Percentiles rank a stretch among this genome's conserved stretches.
These are phyloP conservation scores for Alectura lathami DNA, from an alignment of 2,113 vertebrate genomes.

Conservation along the genomic window DNA sequence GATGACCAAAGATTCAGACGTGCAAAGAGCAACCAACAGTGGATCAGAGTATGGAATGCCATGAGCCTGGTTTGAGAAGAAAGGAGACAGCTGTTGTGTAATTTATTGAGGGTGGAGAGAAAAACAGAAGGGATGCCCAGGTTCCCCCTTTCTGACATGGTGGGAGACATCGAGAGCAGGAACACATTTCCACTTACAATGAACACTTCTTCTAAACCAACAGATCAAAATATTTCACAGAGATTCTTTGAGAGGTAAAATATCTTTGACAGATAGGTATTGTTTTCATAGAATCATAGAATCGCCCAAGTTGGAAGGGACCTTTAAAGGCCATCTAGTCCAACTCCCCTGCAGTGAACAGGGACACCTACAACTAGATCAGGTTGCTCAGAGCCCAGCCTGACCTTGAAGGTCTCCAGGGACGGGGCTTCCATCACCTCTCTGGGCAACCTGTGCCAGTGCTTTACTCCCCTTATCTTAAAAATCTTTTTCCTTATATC, in stretches of 20 bases:
- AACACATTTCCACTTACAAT: not conserved
- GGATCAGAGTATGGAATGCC: not conserved
- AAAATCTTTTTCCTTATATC: no score
- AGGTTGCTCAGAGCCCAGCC: no score
- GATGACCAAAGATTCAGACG: not conserved
- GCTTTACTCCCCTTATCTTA: no score
- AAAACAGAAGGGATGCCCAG: not conserved
- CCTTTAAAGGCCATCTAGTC: no score
- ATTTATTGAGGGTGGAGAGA: not conserved
- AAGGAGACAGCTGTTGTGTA: not conserved
- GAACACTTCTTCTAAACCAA: not conserved
- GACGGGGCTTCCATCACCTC: no score
- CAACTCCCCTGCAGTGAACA: no score
- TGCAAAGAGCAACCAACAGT: rapidly evolving
- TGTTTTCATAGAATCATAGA: no score
- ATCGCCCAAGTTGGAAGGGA: no score
- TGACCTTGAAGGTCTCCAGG: no score
- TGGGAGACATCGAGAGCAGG: not conserved
- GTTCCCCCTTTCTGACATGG: not conserved
- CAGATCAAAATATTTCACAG: not conserved
- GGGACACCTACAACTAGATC: no score
- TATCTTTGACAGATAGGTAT: no score
- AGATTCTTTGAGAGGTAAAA: not conserved
- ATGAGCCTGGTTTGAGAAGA: not conserved
- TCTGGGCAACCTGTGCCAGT: no score